A percentile compares a stretch with the other conserved stretches of the same genome.
Evolutionary conservation across 2,113 vertebrate species (phyloP).

Genomic region (Pteruthius melanotis): DNA sequence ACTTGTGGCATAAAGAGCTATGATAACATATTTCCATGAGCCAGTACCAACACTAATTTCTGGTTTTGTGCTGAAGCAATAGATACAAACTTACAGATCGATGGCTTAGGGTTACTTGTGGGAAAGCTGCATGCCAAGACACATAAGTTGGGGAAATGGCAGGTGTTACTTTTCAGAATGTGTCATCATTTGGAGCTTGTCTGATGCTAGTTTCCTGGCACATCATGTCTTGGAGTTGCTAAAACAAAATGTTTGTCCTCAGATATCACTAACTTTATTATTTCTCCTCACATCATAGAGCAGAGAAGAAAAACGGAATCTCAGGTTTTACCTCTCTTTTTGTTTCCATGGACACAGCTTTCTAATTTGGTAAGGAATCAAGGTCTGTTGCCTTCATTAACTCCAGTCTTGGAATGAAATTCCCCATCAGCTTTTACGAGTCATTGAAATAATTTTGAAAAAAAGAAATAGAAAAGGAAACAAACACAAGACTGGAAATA

Average conservation of each 20-base stretch:
- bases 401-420: conserved; percentile 61
- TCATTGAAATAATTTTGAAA: conserved; percentile 55
- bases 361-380: conserved; percentile 68
- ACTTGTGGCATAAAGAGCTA: not conserved
- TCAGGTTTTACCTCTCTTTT: conserved; percentile 65
- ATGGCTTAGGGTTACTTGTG: not conserved
- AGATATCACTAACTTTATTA: conserved; percentile 47
- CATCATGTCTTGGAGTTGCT: conserved; percentile 22
- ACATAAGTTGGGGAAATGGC: not conserved
- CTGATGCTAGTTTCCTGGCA: conserved; percentile 27
- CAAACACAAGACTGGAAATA: conserved; percentile 35
- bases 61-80: not conserved
- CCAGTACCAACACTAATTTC: not conserved
- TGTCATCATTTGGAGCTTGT: not conserved
- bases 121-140: not conserved
- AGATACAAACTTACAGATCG: not conserved
- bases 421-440: conserved; percentile 55
- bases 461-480: conserved; percentile 40
- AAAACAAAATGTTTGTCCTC: conserved; percentile 52
- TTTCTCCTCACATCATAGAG: conserved; percentile 27
- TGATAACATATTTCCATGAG: not conserved
- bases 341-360: conserved; percentile 80
- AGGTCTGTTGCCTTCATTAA: conserved; percentile 71
- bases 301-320: conserved; percentile 51
- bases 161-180: not conserved